Evolutionary conservation across 2,113 vertebrate genomes (phyloP).

Genomic region (Ailuropoda melanoleuca): DNA sequence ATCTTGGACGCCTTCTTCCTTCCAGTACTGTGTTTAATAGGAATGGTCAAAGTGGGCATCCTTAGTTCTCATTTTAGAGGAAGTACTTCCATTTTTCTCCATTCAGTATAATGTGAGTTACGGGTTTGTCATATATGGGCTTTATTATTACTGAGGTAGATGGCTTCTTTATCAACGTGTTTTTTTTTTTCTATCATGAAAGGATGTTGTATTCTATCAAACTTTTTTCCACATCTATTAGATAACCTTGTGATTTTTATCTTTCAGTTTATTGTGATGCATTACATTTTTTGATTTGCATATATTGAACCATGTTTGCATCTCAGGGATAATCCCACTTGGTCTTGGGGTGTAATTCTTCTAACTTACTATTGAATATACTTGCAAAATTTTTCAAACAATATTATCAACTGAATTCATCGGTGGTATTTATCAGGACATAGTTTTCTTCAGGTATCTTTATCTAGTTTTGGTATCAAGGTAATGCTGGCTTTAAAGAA

Average conservation of each 20-base stretch:
- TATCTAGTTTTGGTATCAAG: neutral
- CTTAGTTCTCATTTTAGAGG: neutral
- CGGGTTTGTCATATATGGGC: neutral
- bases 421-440: neutral
- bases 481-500: neutral
- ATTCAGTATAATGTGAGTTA: neutral
- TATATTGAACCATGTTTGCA: neutral
- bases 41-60: neutral
- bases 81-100: neutral
- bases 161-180: neutral
- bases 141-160: neutral
- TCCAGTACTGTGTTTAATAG: neutral
- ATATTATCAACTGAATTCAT: neutral
- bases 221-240: neutral
- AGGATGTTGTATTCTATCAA: neutral
- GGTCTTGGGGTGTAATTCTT: neutral
- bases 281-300: neutral
- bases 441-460: neutral
- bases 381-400: too few species aligned
- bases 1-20: neutral
- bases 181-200: neutral
- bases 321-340: neutral
- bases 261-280: neutral
- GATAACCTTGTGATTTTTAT: neutral
- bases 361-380: neutral